Conservation (phyloP, 1,140 invertebrate genomes). For the Trissolcus basalis region DNA sequence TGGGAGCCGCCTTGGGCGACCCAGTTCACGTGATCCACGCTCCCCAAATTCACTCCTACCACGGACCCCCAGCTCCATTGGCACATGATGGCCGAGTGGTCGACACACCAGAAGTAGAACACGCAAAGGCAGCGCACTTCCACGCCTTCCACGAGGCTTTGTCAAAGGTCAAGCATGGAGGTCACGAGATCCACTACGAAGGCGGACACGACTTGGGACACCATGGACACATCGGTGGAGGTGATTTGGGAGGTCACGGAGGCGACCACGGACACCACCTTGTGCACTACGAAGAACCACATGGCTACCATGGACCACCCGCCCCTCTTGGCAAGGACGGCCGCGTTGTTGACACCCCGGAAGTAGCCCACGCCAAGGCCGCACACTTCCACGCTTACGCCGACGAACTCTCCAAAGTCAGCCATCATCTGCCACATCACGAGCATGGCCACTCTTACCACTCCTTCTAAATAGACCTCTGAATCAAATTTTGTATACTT, state of each 20-base stretch:
- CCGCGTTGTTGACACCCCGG: constrained; percentile 77
- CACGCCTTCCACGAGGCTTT: constrained; percentile 75
- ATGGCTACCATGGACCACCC: constrained; percentile 65
- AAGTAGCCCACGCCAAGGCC: constrained; percentile 79
- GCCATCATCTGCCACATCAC: constrained; percentile 41
- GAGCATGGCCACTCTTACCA: constrained; percentile 30
- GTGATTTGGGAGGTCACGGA: not conserved
- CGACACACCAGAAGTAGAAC: constrained; percentile 79
- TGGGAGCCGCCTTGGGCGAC: constrained; percentile 41
- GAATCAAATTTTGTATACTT: not conserved
- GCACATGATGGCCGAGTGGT: constrained; percentile 68
- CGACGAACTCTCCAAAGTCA: constrained; percentile 69
- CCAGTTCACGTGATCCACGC: constrained; percentile 41
- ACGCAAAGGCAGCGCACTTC: constrained; percentile 78
- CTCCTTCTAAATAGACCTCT: not conserved
- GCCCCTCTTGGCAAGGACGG: constrained; percentile 69
- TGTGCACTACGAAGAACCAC: constrained; percentile 34
- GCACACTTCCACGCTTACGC: constrained; percentile 78
- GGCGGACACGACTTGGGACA: constrained; percentile 69
- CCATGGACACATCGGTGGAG: too few relatives aligned
- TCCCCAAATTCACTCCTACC: constrained; percentile 71
- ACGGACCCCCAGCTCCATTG: constrained; percentile 64
- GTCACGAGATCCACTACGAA: too few relatives aligned
- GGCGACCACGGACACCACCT: constrained; percentile 49
- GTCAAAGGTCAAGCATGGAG: constrained; percentile 66